phyloP scores from a whole-genome alignment of 2,888 invertebrate species.

The Zonitis immaculata region DNA sequence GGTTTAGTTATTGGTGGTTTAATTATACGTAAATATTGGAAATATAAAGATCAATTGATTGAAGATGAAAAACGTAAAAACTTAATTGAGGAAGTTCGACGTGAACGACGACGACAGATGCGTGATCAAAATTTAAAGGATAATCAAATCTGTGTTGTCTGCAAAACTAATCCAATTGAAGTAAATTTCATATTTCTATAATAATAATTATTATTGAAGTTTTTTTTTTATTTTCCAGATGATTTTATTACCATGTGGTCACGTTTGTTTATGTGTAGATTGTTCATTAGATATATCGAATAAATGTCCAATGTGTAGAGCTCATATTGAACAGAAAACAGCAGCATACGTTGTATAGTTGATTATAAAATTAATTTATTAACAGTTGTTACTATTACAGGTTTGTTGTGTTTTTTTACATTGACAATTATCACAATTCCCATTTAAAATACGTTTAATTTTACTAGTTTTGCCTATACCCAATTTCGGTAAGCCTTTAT shows the following conservation, averaged over 20 bases:
- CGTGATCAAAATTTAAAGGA: constrained; percentile 59
- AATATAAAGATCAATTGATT: constrained; percentile 50
- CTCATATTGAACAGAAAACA: constrained; percentile 62
- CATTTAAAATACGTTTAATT: constrained; percentile 62
- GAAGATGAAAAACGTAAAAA: constrained; percentile 57
- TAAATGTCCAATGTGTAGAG: constrained; percentile 77
- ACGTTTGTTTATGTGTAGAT: constrained; percentile 85
- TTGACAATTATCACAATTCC: constrained; percentile 41
- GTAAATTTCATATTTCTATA: constrained; percentile 41
- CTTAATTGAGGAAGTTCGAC: constrained; percentile 62
- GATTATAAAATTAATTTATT: constrained; percentile 11
- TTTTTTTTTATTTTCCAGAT: constrained; percentile 53
- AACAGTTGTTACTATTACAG: constrained; percentile 17
- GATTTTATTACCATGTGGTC: constrained; percentile 83
- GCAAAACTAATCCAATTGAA: constrained; percentile 78
- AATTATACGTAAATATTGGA: constrained; percentile 51
- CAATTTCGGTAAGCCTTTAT: constrained; percentile 84
- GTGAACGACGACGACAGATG: constrained; percentile 60
- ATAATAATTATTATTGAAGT: constrained; percentile 1
- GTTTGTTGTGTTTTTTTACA: constrained; percentile 6
- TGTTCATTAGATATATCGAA: constrained; percentile 67
- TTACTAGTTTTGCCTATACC: constrained; percentile 89
- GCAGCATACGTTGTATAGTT: constrained; percentile 70
- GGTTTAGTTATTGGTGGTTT: constrained; percentile 53
- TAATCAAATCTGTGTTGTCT: constrained; percentile 78